Evolutionary conservation across 2,888 invertebrate species (phyloP), one percentile per base, ranked within the genome.

Genomic region (Drosophila austrosaltans): DNA sequence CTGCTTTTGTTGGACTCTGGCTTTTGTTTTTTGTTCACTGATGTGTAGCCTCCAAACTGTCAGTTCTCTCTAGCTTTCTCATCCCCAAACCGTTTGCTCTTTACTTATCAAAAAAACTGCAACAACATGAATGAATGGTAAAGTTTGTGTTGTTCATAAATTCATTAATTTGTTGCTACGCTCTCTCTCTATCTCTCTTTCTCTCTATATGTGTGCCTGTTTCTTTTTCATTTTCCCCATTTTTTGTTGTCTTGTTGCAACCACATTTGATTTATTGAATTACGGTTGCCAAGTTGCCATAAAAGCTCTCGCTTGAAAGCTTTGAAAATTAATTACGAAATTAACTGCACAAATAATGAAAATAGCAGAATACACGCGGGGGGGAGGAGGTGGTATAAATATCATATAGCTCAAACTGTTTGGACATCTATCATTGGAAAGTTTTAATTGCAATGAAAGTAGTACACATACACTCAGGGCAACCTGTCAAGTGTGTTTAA

Each of bases 241-340:
- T 44, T 53, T 12, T 48, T 25, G 42, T 42, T 40, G 3, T 32
- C 8, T 61, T 53, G 57, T 28, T 76, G 86, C 88, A 85, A 82
- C 82, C 86, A 80, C 82, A 82, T 82, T 88, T 82, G 82, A 88
- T 88, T 88, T 88, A 84, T 84, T 83, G 87, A 89, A 89, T 84
- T 89, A 87, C 77, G 79, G 78, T 72, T 81, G 79, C 75, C 76
- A 64, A 62, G 78, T 81, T 68, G 67, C 81, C 84, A 75, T 83
- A 81, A 89, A 88, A 81, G 81, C 76, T 22, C 12, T 73, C 57
- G 81, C 78, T 63, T 66, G 78, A 86, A 86, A 81, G 87, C 83
- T 65, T 83, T 63, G 64, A 69, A 87, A 89, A 88, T 84, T 84
- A 87, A 84, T 89, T 84, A 87, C 64, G 69, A 84, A 78, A 87